A percentile compares a stretch with the other conserved stretches of the same genome.
Conservation (phyloP, 2,888 invertebrate species). For the Strigamia maritima region DNA sequence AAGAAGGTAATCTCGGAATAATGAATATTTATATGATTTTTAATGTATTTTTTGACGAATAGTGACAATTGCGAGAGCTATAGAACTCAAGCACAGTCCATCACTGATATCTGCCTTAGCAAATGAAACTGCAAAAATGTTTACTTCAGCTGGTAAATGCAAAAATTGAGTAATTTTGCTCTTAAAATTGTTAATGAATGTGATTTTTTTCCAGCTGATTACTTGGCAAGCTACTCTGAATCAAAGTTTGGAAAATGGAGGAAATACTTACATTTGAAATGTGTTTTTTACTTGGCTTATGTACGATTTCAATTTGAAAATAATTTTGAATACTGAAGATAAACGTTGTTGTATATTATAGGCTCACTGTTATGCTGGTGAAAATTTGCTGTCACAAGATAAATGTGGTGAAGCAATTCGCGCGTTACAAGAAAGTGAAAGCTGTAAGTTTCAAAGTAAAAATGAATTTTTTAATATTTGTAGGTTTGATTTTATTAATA, state of each 20-base stretch:
- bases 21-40: background rate
- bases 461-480: too few species aligned
- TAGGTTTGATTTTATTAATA: background rate
- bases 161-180: background rate
- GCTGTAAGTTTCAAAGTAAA: conserved; percentile 50
- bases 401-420: conserved; percentile 64
- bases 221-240: conserved; percentile 56
- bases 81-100: conserved; percentile 62
- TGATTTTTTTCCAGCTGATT: conserved; percentile 53
- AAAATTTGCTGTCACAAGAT: conserved; percentile 60
- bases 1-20: conserved; percentile 56
- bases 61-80: conserved; percentile 63
- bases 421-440: conserved; percentile 59
- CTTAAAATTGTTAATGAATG: background rate
- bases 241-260: conserved; percentile 60
- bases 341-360: conserved; percentile 46
- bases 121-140: conserved; percentile 62
- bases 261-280: conserved; percentile 61
- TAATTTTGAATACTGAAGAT: background rate
- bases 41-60: conserved; percentile 42
- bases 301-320: conserved; percentile 50
- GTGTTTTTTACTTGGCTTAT: conserved; percentile 61
- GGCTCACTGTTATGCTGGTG: conserved; percentile 63
- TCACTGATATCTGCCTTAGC: conserved; percentile 61
- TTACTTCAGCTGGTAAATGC: conserved; percentile 56